phyloP scores from a whole-genome alignment of 1,140 invertebrate species.

The Mactra quadrangularis region DNA sequence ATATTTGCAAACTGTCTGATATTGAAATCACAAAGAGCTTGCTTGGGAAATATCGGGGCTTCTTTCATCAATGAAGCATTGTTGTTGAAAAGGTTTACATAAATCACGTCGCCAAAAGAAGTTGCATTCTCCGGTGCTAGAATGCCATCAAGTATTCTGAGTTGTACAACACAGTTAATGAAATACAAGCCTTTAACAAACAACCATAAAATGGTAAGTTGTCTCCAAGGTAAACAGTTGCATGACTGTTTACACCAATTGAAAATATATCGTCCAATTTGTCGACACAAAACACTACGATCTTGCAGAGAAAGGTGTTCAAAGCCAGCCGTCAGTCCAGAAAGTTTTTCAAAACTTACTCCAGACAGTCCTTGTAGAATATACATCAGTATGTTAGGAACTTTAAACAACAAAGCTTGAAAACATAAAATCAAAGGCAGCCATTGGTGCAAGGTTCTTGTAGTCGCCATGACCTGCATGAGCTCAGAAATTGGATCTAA shows the following conservation, averaged over 20 bases:
- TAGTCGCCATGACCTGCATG: background rate
- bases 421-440: constrained; percentile 28
- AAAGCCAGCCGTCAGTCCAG: background rate
- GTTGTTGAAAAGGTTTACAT: background rate
- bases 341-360: constrained; percentile 31
- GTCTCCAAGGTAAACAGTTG: constrained; percentile 26
- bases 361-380: constrained; percentile 27
- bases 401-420: constrained; percentile 34
- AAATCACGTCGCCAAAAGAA: constrained; percentile 28
- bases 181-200: constrained; percentile 25
- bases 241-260: constrained; percentile 14
- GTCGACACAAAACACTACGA: background rate
- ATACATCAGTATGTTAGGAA: constrained; percentile 29
- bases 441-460: constrained; percentile 17
- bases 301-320: constrained; percentile 1
- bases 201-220: constrained; percentile 21
- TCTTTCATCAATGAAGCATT: constrained; percentile 4
- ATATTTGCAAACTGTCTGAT: background rate
- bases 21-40: background rate
- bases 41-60: background rate
- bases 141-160: background rate
- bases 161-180: constrained; percentile 14
- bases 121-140: background rate
- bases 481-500: background rate
- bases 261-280: constrained; percentile 4